Evolutionary conservation across 2,113 vertebrate genomes (phyloP).

Genomic region (Mus pahari): DNA sequence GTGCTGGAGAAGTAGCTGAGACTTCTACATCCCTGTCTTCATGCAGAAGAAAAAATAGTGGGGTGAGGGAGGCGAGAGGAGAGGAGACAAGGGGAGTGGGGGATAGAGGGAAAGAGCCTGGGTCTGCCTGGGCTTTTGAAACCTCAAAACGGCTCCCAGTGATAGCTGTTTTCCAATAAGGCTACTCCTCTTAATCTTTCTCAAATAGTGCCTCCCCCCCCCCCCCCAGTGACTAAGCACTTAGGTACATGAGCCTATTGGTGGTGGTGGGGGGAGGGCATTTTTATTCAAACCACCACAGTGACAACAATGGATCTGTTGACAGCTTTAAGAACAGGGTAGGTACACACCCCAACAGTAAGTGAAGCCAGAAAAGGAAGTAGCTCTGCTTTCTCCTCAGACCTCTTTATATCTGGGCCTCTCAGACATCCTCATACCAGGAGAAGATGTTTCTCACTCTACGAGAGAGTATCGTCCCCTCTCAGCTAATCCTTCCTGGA

Average conservation of each 20-base stretch:
- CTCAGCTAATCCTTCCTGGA: neutral
- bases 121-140: neutral
- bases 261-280: too few relatives aligned
- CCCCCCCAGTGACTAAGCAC: neutral
- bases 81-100: too few relatives aligned
- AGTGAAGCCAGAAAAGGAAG: neutral
- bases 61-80: accelerated
- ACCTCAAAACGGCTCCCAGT: neutral
- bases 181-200: too few relatives aligned
- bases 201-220: neutral
- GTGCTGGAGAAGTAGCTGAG: neutral
- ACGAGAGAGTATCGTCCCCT: too few relatives aligned
- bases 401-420: neutral
- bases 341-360: neutral
- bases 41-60: neutral
- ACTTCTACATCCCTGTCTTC: neutral
- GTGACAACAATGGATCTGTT: neutral
- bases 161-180: neutral
- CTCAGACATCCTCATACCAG: neutral
- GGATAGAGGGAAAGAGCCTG: neutral
- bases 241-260: neutral
- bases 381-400: neutral
- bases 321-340: neutral
- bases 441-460: neutral
- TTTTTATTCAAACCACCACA: neutral